Evolutionary conservation across 1,140 invertebrate species (phyloP), one percentile per base, ranked within the genome.

Genomic region (Drosophila pandora): DNA sequence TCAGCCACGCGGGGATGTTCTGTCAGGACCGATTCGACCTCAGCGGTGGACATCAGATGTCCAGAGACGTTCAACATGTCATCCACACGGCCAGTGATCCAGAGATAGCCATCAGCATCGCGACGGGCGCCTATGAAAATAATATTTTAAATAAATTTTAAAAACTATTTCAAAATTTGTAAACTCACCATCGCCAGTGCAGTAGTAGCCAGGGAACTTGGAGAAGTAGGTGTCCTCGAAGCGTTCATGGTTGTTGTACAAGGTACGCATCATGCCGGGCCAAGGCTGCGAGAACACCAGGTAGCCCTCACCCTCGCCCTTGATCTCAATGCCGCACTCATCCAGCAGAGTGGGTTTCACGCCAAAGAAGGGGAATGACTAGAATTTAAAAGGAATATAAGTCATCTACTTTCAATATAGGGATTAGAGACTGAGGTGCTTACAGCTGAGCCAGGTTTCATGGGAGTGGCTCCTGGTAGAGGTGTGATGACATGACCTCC

Each of bases 21-120:
- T 0, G 97, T 95, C 2, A 99, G 93, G 4, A 97, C 96, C 10
- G 96, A 96, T 93, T 99, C 98, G 0, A 97, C 96, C 93, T 99
- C 97, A 0, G 98, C 97, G 0, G 99, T 99, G 57, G 97, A 98
- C 94, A 99, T 96, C 17, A 99, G 92, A 93, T 99, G 98, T 0
- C 98, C 98, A 1, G 97, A 99, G 1, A 99, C 98, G 92, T 99
- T 99, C 52, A 99, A 92, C 97, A 99, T 98, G 88, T 99, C 98
- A 92, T 99, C 98, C 12, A 99, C 96, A 52, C 98, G 94, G 0
- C 98, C 98, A 2, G 98, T 99, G 21, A 99, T 96, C 98, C 98
- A 99, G 13, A 98, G 92, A 92, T 99, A 99, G 2, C 98, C 98
- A 92, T 99, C 98, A 10, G 95, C 94, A 91, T 99, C 98, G 60